phyloP scores from a whole-genome alignment of 1,140 invertebrate species.

The Heterodera schachtii region DNA sequence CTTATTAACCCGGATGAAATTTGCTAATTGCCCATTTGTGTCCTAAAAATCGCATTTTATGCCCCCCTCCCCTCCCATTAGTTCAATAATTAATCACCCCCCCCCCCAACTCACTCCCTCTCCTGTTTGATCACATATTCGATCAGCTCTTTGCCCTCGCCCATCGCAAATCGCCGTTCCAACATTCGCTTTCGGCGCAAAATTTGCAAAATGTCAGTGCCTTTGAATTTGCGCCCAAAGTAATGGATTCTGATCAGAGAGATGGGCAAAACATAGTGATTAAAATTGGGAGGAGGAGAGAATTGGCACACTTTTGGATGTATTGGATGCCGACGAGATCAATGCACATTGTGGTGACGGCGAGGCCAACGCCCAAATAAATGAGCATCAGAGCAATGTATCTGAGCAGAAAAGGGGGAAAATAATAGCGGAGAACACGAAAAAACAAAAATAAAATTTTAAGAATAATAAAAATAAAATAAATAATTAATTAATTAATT shows the following conservation, averaged over 20 bases:
- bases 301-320: conserved; percentile 39
- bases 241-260: conserved; percentile 60
- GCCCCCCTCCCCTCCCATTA: too few relatives aligned
- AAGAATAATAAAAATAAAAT: too few relatives aligned
- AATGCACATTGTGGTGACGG: conserved; percentile 66
- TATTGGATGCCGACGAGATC: conserved; percentile 61
- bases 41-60: too few relatives aligned
- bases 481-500: conserved; percentile 29
- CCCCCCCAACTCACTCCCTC: conserved; percentile 17
- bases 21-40: too few relatives aligned
- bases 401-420: conserved; percentile 23
- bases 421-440: too few relatives aligned
- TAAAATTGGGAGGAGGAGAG: too few relatives aligned
- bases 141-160: conserved; percentile 62
- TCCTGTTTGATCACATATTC: conserved; percentile 52
- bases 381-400: conserved; percentile 64
- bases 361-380: conserved; percentile 63
- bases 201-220: conserved; percentile 63
- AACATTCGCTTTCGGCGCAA: conserved; percentile 64
- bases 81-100: too few relatives aligned
- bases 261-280: too few relatives aligned
- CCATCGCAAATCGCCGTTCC: conserved; percentile 61
- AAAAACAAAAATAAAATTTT: too few relatives aligned
- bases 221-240: conserved; percentile 65
- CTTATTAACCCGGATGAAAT: too few relatives aligned